Evolutionary conservation across 2,113 vertebrate genomes (phyloP).

Genomic region (Trichomycterus rosablanca): DNA sequence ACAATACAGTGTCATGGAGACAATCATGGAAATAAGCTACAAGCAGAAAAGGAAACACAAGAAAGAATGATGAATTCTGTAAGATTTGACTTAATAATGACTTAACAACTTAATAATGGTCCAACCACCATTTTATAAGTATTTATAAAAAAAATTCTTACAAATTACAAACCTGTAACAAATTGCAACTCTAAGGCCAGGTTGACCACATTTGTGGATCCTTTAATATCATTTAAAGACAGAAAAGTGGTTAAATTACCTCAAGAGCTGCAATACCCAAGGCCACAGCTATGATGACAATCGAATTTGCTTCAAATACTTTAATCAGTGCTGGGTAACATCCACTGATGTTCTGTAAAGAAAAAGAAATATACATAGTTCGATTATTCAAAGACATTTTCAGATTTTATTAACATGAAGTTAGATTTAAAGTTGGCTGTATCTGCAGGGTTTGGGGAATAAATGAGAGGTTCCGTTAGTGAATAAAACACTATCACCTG

Average conservation of each 20-base stretch:
- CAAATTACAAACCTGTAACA: no score
- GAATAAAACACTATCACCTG: no score
- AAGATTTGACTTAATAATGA: not conserved
- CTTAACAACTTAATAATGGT: not conserved
- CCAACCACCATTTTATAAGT: not conserved
- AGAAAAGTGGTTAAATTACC: constrained; percentile 51
- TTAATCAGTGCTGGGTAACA: constrained; percentile 58
- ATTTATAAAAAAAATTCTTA: no score
- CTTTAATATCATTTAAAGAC: not conserved
- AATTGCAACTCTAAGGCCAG: no score
- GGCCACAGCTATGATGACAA: constrained; percentile 62
- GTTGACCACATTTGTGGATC: no score
- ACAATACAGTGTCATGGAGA: constrained; percentile 66
- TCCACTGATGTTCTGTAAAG: constrained; percentile 50
- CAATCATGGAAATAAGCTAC: constrained; percentile 65
- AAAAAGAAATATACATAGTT: not conserved
- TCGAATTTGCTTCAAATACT: constrained; percentile 57
- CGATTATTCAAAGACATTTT: no score
- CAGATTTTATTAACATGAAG: no score
- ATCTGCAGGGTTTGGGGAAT: no score
- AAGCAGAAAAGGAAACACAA: not conserved
- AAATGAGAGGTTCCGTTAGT: no score
- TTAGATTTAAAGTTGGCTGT: no score
- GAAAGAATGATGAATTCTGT: not conserved
- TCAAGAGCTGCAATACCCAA: constrained; percentile 69